These are phyloP conservation scores for Agrypnia vestita DNA, from an alignment of 1,140 invertebrate genomes.

Conservation along the genomic window DNA sequence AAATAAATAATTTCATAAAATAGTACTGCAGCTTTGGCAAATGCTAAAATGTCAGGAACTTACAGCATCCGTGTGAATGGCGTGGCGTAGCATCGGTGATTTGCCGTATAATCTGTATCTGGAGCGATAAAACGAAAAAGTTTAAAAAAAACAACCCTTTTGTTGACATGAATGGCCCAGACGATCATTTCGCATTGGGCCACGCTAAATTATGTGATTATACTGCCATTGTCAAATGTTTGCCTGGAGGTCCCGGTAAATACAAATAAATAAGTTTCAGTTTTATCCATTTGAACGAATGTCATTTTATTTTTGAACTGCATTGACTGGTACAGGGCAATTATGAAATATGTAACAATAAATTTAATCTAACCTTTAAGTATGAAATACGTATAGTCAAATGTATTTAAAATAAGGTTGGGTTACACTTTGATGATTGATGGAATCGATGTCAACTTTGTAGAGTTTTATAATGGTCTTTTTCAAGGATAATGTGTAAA, in stretches of 20 bases:
- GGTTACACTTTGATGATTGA: too few species aligned
- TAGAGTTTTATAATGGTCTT: too few species aligned
- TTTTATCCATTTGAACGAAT: slow-evolving; percentile 52
- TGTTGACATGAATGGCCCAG: slow-evolving; percentile 45
- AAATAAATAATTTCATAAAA: too few species aligned
- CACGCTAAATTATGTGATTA: slow-evolving; percentile 62
- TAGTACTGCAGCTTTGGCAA: too few species aligned
- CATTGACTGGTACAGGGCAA: slow-evolving; percentile 27
- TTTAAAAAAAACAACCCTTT: slow-evolving; percentile 41
- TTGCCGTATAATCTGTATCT: slow-evolving; percentile 15
- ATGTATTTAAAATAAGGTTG: too few species aligned
- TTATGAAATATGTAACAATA: neutral
- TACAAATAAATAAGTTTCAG: slow-evolving; percentile 61
- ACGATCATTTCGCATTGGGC: slow-evolving; percentile 58
- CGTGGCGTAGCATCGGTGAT: neutral
- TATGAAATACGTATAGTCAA: too few species aligned
- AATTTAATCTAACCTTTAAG: neutral
- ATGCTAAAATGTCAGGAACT: neutral
- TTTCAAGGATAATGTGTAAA: too few species aligned
- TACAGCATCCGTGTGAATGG: neutral
- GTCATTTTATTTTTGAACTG: slow-evolving; percentile 54
- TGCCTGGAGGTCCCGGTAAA: slow-evolving; percentile 57
- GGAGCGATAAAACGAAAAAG: slow-evolving; percentile 28
- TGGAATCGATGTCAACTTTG: too few species aligned
- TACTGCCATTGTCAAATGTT: slow-evolving; percentile 58